Percentiles rank a stretch among this genome's conserved stretches.
These are phyloP conservation scores for Cydia pomonella DNA, from an alignment of 1,140 invertebrate genomes.

Conservation along the genomic window DNA sequence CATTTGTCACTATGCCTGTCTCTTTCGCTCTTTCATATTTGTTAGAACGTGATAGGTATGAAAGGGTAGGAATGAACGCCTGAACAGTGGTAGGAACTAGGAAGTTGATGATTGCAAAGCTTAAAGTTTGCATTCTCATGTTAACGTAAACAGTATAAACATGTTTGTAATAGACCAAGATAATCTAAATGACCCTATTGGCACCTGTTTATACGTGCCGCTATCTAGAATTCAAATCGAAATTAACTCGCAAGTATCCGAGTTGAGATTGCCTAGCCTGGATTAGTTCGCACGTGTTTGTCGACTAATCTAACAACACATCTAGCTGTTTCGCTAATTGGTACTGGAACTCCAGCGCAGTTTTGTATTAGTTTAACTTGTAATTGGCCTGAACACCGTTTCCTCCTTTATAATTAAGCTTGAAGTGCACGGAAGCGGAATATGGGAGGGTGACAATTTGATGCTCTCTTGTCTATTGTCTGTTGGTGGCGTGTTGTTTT, in stretches of 20 bases:
- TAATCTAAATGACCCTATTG: too few relatives aligned
- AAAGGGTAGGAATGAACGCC: too few relatives aligned
- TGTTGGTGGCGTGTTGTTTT: not conserved
- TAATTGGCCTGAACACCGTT: not conserved
- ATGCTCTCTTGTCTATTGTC: not conserved
- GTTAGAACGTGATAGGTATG: too few relatives aligned
- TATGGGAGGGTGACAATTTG: not conserved
- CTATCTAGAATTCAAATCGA: not conserved
- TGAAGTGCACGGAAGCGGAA: not conserved
- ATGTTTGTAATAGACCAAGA: too few relatives aligned
- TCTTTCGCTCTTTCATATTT: too few relatives aligned
- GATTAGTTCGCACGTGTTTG: not conserved
- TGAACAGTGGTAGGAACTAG: not conserved
- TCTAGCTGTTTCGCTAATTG: not conserved
- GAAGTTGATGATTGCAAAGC: not conserved
- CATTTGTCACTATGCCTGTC: too few relatives aligned
- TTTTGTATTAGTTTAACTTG: constrained; percentile 12
- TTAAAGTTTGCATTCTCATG: too few relatives aligned
- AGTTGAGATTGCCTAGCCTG: not conserved
- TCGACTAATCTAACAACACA: not conserved
- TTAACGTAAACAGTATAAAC: too few relatives aligned
- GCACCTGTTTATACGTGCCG: not conserved
- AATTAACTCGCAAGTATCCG: not conserved
- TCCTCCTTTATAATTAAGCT: not conserved
- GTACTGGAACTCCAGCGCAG: not conserved